Conservation (phyloP, 1,140 invertebrate species). For the Protaetia brevitarsis region DNA sequence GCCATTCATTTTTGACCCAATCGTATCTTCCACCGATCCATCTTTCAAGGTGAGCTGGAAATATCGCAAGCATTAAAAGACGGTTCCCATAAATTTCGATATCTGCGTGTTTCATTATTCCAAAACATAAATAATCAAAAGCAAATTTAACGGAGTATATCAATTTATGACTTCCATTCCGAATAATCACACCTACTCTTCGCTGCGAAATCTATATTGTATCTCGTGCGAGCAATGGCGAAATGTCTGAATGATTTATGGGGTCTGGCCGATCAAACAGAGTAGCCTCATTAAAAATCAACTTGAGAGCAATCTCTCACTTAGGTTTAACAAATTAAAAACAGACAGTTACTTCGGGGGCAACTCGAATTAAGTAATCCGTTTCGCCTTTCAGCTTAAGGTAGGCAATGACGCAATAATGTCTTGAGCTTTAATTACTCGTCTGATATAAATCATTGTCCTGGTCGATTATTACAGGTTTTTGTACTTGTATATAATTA, state of each 20-base stretch:
- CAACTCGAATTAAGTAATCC: not conserved
- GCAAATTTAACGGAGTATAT: no score
- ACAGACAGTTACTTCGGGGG: not conserved
- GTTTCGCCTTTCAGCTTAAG: not conserved
- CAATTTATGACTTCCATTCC: no score
- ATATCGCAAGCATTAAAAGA: not conserved
- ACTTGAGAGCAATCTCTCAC: not conserved
- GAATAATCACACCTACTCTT: no score
- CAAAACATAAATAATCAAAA: no score
- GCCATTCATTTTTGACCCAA: constrained; percentile 56
- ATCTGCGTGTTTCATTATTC: no score
- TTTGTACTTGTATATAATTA: not conserved
- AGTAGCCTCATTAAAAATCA: not conserved
- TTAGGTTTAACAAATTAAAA: not conserved
- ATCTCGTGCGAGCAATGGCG: not conserved
- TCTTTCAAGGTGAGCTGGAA: constrained; percentile 54
- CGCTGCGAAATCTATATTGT: no score
- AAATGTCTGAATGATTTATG: no score
- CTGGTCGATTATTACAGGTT: not conserved
- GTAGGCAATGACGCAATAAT: not conserved
- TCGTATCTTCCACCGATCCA: constrained; percentile 64
- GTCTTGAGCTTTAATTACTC: not conserved
- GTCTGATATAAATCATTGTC: constrained; percentile 1
- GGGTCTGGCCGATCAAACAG: not conserved
- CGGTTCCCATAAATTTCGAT: no score